phyloP scores from a whole-genome alignment of 2,113 vertebrate species.

The Sula dactylatra region DNA sequence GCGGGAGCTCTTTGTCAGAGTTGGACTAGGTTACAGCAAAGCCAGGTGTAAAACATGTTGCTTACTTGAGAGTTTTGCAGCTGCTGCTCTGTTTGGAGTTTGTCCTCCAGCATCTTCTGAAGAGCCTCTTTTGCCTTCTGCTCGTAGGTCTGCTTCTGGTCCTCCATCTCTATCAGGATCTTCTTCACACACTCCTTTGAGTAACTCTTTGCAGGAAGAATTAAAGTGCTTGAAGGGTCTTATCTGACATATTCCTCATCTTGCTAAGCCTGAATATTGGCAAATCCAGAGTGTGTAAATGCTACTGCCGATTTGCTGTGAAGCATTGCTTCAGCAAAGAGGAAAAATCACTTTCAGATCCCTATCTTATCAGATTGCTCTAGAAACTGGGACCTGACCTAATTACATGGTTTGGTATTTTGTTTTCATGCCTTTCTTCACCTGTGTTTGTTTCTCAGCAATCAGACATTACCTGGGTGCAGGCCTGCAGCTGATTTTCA shows the following conservation, averaged over 20 bases:
- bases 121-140: constrained; percentile 83
- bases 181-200: constrained; percentile 82
- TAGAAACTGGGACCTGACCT: background rate
- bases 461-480: constrained; percentile 81
- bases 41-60: background rate
- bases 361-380: background rate
- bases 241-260: background rate
- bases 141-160: constrained; percentile 85
- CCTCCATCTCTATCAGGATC: constrained; percentile 87
- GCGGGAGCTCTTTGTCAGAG: background rate
- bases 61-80: constrained; percentile 83
- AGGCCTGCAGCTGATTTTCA: constrained; percentile 88
- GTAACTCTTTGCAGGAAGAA: constrained; percentile 67
- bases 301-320: background rate
- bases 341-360: background rate
- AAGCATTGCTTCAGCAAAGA: background rate
- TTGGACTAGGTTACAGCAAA: background rate
- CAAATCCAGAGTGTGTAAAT: background rate
- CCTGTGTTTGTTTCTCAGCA: background rate
- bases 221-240: background rate
- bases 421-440: background rate
- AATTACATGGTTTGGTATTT: background rate
- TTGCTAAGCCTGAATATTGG: background rate
- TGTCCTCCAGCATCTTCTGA: constrained; percentile 86
- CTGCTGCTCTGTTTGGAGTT: constrained; percentile 76